A percentile compares a stretch with the other conserved stretches of the same genome.
phyloP scores from a whole-genome alignment of 2,113 vertebrate species.

The Himantopus leucocephalus region DNA sequence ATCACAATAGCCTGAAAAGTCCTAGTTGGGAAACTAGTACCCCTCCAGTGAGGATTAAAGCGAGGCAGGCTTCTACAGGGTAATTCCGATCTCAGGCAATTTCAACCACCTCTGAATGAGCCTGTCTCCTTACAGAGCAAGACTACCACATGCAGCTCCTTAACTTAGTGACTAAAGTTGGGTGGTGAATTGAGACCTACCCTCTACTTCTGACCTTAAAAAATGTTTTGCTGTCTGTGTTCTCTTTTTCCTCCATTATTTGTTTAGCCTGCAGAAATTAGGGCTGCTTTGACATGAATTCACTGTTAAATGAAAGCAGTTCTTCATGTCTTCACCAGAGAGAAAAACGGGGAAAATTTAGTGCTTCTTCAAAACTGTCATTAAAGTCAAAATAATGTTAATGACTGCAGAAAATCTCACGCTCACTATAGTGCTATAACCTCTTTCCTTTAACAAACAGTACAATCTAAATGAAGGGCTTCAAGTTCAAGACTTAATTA shows the following conservation, averaged over 20 bases:
- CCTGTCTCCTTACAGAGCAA: background rate
- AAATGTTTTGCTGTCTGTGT: background rate
- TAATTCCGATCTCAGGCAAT: background rate
- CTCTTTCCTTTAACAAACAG: slow-evolving; percentile 1
- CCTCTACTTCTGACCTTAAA: background rate
- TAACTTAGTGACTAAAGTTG: background rate
- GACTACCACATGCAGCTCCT: background rate
- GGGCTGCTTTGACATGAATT: background rate
- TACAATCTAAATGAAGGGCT: background rate
- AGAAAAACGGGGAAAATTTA: background rate
- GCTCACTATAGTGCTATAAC: background rate
- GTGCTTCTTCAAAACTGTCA: background rate
- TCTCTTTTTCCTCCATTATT: background rate
- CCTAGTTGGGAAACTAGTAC: background rate
- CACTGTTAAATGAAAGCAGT: background rate
- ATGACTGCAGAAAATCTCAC: background rate
- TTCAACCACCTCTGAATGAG: background rate
- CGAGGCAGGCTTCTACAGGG: background rate
- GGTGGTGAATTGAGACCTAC: background rate
- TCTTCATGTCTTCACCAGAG: background rate
- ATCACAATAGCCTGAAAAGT: background rate
- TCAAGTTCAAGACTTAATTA: slow-evolving; percentile 41
- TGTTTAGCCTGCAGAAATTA: background rate
- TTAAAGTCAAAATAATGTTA: background rate
- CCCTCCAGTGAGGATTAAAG: background rate